Base-by-base conservation (phyloP, 2,888 invertebrate genomes). In the Rhagonycha fulva region DNA sequence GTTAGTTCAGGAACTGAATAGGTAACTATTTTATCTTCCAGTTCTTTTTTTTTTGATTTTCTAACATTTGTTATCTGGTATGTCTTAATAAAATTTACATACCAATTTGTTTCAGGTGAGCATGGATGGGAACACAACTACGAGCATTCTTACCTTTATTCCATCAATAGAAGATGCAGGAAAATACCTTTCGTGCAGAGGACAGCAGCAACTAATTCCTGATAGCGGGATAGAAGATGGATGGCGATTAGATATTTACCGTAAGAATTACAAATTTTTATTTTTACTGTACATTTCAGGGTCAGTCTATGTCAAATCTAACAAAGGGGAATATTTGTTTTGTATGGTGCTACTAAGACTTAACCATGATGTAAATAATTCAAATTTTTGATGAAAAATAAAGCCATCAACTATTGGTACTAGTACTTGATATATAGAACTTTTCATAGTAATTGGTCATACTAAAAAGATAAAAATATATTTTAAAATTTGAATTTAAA, bases 101-200 rank as follows among this genome's bases (percentile, higher is more conserved):
- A 24, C 9, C 19, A n/a, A 47, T 47, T 47, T 63, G 70, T 75
- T 74, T 73, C 87, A 89, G 89, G 89, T 91, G 87, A 92, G 91
- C 81, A 90, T 91, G 19, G 94, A 95, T 86, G 92, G 91, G 80
- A 96, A 96, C 88, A 91, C 92, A 76, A 95, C 95, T 72, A 91
- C 93, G 76, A 96, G 95, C 87, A 90, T 93, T 76, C 88, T 96
- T 81, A 93, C 93, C 77, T 93, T 95, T 86, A 90, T 92, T 72
- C 95, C 96, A 68, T 92, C 92, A 83, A 93, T 95, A 63, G 94
- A 95, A 84, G 96, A 96, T 87, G 93, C 94, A 82, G 95, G 94
- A 76, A 92, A 92, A 88, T 91, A 91, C 85, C 89, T 96, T 81
- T 91, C 93, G 70, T 96, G 96, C 87, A 91, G 93, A 74, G 95